Evolutionary conservation across 2,113 vertebrate genomes (phyloP), one percentile per base, ranked within the genome.

Genomic region (Crotophaga sulcirostris): DNA sequence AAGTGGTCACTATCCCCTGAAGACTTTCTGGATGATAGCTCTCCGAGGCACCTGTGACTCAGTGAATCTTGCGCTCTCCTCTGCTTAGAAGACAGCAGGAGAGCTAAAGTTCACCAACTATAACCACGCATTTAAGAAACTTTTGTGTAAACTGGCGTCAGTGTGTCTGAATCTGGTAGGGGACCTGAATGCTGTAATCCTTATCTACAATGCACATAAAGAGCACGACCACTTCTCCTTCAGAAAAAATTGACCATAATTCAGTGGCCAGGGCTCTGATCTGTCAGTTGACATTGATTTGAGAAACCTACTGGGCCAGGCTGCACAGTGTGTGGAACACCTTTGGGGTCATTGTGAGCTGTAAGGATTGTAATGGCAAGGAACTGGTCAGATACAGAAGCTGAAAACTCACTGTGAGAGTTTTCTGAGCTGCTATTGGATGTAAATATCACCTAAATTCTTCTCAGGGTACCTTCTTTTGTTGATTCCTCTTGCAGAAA

Each of bases 21-120:
- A 60, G 2, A 2, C 2, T 68, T 6, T 12, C 11, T 58, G 15
- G 6, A 3, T 67, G 38, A 79, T 17, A 45, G 3, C 2, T 10
- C 10, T 56, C 15, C 4, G 8, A 34, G 13, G 3, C 10, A 42
- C 1, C 8, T 51, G 29, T 3, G 13, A 36, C 4, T 1, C 10
- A 6, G 31, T 13, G n/a, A 54, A 13, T 87, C 87, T 72, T 78
- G 4, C 42, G 33, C 3, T 60, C 66, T 56, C 16, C 5, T 68
- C 20, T 69, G 7, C 24, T 28, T 49, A 58, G 11, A 6, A 49
- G 36, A 36, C 13, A 75, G 16, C 19, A 68, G 21, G 9, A 63
- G 58, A 51, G 24, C 6, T 13, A 16, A n/a, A 81, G 10, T 11
- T 25, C 82, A 4, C 16, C 20, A 3, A 6, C 14, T 33, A 16